Evolutionary conservation across 2,888 invertebrate genomes (phyloP), one percentile per base, ranked within the genome.

Genomic region (Harmothoe impar): DNA sequence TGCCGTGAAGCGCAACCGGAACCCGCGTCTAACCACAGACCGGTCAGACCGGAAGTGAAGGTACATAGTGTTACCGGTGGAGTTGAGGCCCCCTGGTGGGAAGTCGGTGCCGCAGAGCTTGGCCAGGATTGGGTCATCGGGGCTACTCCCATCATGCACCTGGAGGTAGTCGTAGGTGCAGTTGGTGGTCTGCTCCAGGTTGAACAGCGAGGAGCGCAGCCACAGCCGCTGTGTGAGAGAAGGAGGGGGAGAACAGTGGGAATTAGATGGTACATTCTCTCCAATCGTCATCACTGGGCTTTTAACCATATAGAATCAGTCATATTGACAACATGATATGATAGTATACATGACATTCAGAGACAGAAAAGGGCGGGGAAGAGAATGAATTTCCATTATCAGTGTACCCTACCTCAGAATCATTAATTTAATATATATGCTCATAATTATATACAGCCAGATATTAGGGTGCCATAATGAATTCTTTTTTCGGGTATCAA

Each of bases 131-230:
- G 84, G 20, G 23, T 15, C 84, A 29, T 23, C 23, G 25, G 29
- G 33, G 25, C 33, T 35, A 17, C n/a, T 17, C 33, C 84, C 84
- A 23, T 84, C 84, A 43, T 33, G 33, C 0, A 84, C 35, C 25
- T 84, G 43, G 3, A 84, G 20, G 51, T 84, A 43, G 25, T 84
- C 84, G 20, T 84, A 84, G 12, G 23, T 35, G 20, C 84, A 84
- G 43, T 17, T 35, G 17, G 20, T 25, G 10, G 84, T 33, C 7
- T 35, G 84, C 25, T 84, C 84, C n/a, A 84, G 17, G 43, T 23
- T 15, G 25, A 84, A 84, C 5, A 35, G 3, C 1, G 84, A 35
- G 5, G 84, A 23, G 1, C 43, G 43, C 43, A 84, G 84, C 20
- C 29, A 17, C 5, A 84, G 29, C 1, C 84, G 17, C 84, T 84